These are phyloP conservation scores for Oncorhynchus masou DNA, from an alignment of 2,113 vertebrate genomes.

Conservation along the genomic window DNA sequence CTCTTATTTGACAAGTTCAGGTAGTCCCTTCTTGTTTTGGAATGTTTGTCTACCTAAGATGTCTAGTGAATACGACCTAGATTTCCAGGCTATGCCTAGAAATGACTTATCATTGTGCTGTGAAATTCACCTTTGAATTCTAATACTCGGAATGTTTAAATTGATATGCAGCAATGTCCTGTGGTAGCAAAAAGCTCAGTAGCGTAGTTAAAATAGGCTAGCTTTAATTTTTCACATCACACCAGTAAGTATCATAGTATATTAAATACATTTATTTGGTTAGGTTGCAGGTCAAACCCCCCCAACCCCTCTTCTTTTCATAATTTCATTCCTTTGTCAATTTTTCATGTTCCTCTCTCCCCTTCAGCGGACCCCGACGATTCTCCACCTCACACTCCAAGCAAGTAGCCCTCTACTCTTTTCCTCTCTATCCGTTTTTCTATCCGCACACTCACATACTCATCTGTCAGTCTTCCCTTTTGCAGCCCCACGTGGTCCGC, in stretches of 20 bases:
- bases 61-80: too few species aligned
- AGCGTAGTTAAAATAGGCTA: not conserved
- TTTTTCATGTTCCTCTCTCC: slow-evolving; percentile 10
- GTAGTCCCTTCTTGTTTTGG: too few species aligned
- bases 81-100: too few species aligned
- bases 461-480: slow-evolving; percentile 30
- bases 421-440: slow-evolving; percentile 26
- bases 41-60: too few species aligned
- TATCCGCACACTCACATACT: not conserved
- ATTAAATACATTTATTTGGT: not conserved
- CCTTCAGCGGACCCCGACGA: slow-evolving; percentile 66
- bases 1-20: too few species aligned
- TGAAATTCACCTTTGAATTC: too few species aligned
- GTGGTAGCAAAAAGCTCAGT: not conserved
- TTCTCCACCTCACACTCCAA: slow-evolving; percentile 55
- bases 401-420: slow-evolving; percentile 57
- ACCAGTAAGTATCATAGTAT: too few species aligned
- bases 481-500: slow-evolving; percentile 50
- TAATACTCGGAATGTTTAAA: too few species aligned
- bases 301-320: too few species aligned
- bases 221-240: not conserved
- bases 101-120: too few species aligned
- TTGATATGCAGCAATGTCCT: too few species aligned
- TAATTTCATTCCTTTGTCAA: not conserved
- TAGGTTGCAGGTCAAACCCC: not conserved